phyloP scores from a whole-genome alignment of 1,140 invertebrate species.

The Adelges cooleyi region DNA sequence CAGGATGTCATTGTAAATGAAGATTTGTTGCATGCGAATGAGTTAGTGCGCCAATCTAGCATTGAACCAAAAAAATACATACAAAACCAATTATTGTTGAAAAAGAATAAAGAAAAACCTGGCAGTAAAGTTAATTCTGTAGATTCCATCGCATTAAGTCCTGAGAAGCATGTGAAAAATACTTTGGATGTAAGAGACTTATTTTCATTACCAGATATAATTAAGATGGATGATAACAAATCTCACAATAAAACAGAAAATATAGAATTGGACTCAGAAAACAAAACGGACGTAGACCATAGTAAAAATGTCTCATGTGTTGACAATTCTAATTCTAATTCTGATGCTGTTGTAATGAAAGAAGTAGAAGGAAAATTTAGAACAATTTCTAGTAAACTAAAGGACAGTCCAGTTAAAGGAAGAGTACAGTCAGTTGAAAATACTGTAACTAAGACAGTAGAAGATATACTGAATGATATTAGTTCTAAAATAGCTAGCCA shows the following conservation, averaged over 20 bases:
- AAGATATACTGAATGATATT: constrained; percentile 24
- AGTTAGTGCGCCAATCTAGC: constrained; percentile 21
- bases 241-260: not conserved
- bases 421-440: not conserved
- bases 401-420: not conserved
- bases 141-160: not conserved
- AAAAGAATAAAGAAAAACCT: constrained; percentile 24
- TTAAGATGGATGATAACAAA: not conserved
- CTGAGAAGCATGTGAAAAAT: not conserved
- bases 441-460: constrained; percentile 19
- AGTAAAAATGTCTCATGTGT: not conserved
- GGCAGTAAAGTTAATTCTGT: not conserved
- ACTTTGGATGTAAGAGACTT: not conserved
- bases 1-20: not conserved
- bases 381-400: not conserved
- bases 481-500: constrained; percentile 13
- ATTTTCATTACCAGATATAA: constrained; percentile 9
- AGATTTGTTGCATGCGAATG: constrained; percentile 4
- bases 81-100: constrained; percentile 22
- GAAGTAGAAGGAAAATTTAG: not conserved
- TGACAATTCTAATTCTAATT: not conserved
- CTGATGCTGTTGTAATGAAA: not conserved
- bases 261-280: not conserved
- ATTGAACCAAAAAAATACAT: constrained; percentile 25
- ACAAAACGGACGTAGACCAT: not conserved